Evolutionary conservation across 2,888 invertebrate species (phyloP).

Genomic region (Himalopsyche japonica): DNA sequence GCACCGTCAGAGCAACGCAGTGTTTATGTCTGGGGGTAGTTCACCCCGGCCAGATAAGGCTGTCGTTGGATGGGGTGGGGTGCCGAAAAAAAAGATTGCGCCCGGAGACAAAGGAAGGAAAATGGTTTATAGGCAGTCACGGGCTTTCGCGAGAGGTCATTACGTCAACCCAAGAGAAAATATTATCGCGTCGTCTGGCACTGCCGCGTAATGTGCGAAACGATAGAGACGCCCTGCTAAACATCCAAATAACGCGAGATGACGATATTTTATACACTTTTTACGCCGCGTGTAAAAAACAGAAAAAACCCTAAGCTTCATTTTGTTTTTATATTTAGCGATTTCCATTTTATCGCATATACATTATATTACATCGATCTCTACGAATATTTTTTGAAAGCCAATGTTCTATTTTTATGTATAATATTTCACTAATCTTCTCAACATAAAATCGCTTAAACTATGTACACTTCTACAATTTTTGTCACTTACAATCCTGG

Average conservation of each 20-base stretch:
- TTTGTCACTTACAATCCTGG: no score
- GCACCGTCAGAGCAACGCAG: neutral
- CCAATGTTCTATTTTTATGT: no score
- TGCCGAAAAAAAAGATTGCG: constrained; percentile 32
- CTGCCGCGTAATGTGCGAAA: neutral
- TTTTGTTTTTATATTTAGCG: no score
- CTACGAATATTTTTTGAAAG: no score
- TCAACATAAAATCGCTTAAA: no score
- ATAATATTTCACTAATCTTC: no score
- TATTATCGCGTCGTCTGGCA: constrained; percentile 25
- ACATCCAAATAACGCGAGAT: neutral
- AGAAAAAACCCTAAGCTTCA: no score
- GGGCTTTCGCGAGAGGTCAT: constrained; percentile 36
- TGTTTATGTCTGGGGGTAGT: neutral
- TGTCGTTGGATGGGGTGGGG: neutral
- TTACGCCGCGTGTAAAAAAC: no score
- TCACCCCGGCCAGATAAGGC: neutral
- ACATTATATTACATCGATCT: no score
- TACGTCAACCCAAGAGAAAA: constrained; percentile 37
- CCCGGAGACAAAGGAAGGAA: constrained; percentile 37
- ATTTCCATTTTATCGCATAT: no score
- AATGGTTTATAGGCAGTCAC: constrained; percentile 40
- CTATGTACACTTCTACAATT: no score
- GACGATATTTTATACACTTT: neutral
- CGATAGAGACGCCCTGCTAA: neutral